phyloP scores from a whole-genome alignment of 2,888 invertebrate genomes.

The Troides aeacus region DNA sequence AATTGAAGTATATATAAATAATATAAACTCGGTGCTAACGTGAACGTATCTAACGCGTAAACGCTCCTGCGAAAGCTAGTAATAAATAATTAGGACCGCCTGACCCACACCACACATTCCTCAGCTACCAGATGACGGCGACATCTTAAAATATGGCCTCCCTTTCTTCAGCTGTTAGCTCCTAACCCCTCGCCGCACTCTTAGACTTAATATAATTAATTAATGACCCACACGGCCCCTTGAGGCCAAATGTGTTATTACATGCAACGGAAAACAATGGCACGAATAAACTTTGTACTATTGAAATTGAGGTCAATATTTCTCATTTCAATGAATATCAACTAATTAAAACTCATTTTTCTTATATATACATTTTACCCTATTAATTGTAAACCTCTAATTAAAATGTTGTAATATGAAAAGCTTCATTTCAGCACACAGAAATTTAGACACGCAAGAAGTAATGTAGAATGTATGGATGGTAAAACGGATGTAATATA shows the following conservation, averaged over 20 bases:
- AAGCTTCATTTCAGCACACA: too few species aligned
- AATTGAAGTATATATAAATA: not conserved
- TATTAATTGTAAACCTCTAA: not conserved
- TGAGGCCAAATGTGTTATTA: constrained; percentile 39
- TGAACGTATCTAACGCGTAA: not conserved
- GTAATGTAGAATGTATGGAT: too few species aligned
- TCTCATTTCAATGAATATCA: not conserved
- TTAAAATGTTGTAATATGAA: too few species aligned
- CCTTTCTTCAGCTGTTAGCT: constrained; percentile 71
- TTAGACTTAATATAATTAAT: constrained; percentile 75
- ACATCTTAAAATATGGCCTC: constrained; percentile 75
- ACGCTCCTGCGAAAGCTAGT: constrained; percentile 43
- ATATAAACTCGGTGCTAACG: not conserved
- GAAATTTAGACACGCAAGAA: too few species aligned
- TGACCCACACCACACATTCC: constrained; percentile 61
- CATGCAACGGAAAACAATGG: constrained; percentile 17
- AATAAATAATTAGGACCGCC: constrained; percentile 60
- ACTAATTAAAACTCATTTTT: too few species aligned
- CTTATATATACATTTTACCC: not conserved
- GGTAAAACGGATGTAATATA: too few species aligned
- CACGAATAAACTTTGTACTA: constrained; percentile 40
- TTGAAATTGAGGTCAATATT: constrained; percentile 42
- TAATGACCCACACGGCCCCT: constrained; percentile 67
- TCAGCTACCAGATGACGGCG: constrained; percentile 66
- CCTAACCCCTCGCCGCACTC: constrained; percentile 50